Evolutionary conservation across 2,113 vertebrate species (phyloP), one percentile per base, ranked within the genome.

Genomic region (Pelodiscus sinensis): DNA sequence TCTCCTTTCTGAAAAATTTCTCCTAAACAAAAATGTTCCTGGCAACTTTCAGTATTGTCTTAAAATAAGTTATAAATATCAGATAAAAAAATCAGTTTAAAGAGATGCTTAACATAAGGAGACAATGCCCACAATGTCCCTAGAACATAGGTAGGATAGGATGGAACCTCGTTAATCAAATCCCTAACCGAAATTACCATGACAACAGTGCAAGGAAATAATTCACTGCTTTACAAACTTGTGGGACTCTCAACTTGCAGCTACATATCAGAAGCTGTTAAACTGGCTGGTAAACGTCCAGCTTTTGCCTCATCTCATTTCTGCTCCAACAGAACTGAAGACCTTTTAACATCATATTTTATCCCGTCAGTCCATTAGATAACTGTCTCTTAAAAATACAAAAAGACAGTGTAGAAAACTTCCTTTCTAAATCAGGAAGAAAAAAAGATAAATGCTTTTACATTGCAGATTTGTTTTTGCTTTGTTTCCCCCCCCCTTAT

Each of bases 241-340:
- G 80, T 86, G 93, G 90, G 81, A 94, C 85, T 75, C 6, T 14
- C 57, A 84, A 51, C 38, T 89, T 90, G 83, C 81, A 94, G 79
- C 57, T 92, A 19, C 81, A 16, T 55, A 65, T 3, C 22, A 87
- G 77, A 38, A 88, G 52, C 16, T 83, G 81, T 57, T 89, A 78
- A 90, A 86, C 22, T 65, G 84, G 2, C 84, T 78, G 82, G 89
- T 58, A 82, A 89, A 89, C 79, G 86, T n/a, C 71, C 62, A 91
- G 57, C 18, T 52, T 44, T 81, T 81, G 87, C 62, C 82, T 3
- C 77, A 73, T 78, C 1, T 51, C 4, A 82, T 57, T 35, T 86
- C 60, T 90, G 38, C 51, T 94, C 24, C 79, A 86, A 84, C 54
- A 0, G 0, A 58, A 71, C 65, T 71, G n/a, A 21, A 71, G 18